Evolutionary conservation across 1,140 invertebrate species (phyloP), one percentile per base, ranked within the genome.

Genomic region (Spodoptera litura): DNA sequence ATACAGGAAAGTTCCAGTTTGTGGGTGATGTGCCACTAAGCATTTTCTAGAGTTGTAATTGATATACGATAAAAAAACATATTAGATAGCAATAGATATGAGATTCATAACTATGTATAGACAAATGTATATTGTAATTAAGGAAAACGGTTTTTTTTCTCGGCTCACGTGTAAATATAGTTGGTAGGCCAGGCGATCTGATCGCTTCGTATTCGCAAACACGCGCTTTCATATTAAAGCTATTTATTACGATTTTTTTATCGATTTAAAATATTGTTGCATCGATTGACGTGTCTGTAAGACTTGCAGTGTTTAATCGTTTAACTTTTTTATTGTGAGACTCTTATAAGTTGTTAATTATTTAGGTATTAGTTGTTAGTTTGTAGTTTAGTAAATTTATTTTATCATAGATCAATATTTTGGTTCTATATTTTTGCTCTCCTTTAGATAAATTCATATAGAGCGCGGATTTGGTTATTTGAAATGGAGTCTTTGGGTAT

Each of bases 151-250:
- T 74, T 78, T 81, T 10, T 83, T 83, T 78, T 85, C 83, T 89
- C 78, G 81, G 89, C 91, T 93, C 89, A 89, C 86, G n/a, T 79
- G 92, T 93, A 93, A 84, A 93, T 93, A 93, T 92, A 92, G 90
- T 78, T 78, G 55, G 62, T 87, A 88, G 80, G 76, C 83, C 58
- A 66, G 80, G 91, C 90, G 80, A 92, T 93, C 84, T 93, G 90
- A 93, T 93, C 88, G 92, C 88, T 82, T 78, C 72, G 73, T 62
- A 78, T 75, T 38, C 64, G 64, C 55, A 75, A 56, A 59, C 62
- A 66, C 79, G 83, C 78, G 82, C 82, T 85, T 85, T 66, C 76
- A 75, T 49, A 80, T 70, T 79, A 75, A 72, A 72, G 52, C 66
- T 81, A 73, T 80, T 85, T 81, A 81, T 81, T 85, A 74, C n/a